Evolutionary conservation across 2,888 invertebrate genomes (phyloP), one percentile per base, ranked within the genome.

Genomic region (Pyrocoelia pectoralis): DNA sequence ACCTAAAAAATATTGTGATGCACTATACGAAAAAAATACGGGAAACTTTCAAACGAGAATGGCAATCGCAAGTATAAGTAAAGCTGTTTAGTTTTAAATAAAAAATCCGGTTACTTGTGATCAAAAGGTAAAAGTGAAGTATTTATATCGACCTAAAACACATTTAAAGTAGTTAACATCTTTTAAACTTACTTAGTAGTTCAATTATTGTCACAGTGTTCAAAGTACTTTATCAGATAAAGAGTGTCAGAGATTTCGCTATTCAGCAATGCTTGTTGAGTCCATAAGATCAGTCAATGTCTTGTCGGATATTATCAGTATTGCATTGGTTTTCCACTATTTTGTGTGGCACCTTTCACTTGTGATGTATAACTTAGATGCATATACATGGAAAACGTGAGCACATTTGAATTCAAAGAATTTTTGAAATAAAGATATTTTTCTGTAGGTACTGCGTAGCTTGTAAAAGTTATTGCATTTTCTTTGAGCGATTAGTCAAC

Each of bases 311-410:
- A 68, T 67, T 76, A 76, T 76, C 75, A 70, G 71, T 67, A 67
- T 54, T 63, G 58, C 62, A 68, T 60, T 68, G 68, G 66, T 56
- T 73, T 73, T 75, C 72, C 71, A 73, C 73, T 74, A 75, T 77
- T 77, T 76, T 76, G 74, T 75, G 76, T 76, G 77, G 72, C 75
- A 76, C 76, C 78, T 77, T 76, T 78, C 77, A 76, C 74, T 68
- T 68, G 62, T 77, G 77, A 78, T 77, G 73, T 74, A 76, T 73
- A 74, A 74, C 74, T 72, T 69, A 70, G 73, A 70, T 69, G 72
- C 66, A 53, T 54, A 46, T 76, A 76, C 78, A 75, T 74, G 74
- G 73, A 67, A 68, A 68, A 60, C 68, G 70, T 70, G 70, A 68
- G 60, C 64, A 56, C 61, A 65, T 65, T 67, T 65, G 64, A 65